These are phyloP conservation scores for Cistogaster globosa DNA, from an alignment of 2,888 invertebrate species.

Conservation along the genomic window DNA sequence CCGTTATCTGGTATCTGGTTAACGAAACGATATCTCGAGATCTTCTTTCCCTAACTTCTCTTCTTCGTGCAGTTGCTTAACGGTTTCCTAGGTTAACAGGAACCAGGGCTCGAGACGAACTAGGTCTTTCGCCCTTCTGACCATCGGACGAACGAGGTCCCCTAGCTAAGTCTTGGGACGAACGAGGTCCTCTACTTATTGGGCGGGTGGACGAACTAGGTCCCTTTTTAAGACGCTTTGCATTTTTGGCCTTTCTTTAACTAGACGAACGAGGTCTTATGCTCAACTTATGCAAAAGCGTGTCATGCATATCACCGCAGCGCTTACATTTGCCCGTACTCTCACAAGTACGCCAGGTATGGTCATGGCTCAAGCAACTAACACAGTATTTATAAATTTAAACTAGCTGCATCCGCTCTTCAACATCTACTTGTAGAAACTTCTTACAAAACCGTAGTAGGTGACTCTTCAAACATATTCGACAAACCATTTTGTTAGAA, in stretches of 20 bases:
- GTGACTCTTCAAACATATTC: slow-evolving; percentile 5
- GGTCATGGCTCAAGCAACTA: slow-evolving; percentile 12
- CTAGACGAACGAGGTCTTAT: neutral
- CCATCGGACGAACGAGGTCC: neutral
- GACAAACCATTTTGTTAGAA: slow-evolving; percentile 4
- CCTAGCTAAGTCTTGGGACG: neutral
- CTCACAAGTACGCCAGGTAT: slow-evolving; percentile 29
- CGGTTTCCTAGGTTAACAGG: neutral
- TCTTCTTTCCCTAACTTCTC: neutral
- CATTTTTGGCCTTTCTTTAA: neutral
- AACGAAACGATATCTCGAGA: neutral
- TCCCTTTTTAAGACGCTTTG: neutral
- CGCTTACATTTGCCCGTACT: slow-evolving; percentile 8
- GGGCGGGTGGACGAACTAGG: neutral
- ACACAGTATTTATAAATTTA: neutral
- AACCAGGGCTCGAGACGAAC: slow-evolving; percentile 33
- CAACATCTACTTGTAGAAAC: neutral
- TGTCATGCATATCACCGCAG: slow-evolving; percentile 16
- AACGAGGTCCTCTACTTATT: neutral
- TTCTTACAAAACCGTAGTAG: neutral
- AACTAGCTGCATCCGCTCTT: neutral
- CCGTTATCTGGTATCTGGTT: neutral
- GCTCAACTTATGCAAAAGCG: neutral
- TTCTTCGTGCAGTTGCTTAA: neutral
- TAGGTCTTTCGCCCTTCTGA: slow-evolving; percentile 7